These are phyloP conservation scores for Syngnathoides biaculeatus DNA, from an alignment of 2,113 vertebrate species.

Conservation along the genomic window DNA sequence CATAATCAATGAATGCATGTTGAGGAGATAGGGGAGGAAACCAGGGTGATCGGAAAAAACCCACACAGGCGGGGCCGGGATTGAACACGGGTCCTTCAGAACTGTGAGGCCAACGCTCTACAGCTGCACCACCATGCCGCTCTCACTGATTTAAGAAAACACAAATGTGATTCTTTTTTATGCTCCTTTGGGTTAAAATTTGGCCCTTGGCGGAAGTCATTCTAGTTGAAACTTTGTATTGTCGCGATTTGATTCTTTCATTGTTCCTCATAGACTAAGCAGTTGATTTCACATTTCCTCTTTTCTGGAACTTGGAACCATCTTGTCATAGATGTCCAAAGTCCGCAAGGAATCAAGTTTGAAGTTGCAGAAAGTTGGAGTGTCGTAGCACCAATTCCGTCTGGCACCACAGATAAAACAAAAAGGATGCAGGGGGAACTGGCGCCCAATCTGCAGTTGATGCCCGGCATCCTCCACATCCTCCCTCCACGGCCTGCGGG, in stretches of 20 bases:
- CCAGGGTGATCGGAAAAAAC: too few relatives aligned
- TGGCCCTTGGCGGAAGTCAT: neutral
- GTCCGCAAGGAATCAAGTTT: conserved; percentile 37
- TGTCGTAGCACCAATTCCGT: conserved; percentile 50
- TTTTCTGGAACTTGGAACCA: conserved; percentile 35
- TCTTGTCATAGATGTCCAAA: conserved; percentile 35
- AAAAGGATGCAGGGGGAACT: conserved; percentile 50
- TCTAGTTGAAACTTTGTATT: neutral
- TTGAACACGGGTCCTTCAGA: too few relatives aligned
- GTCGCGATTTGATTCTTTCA: neutral
- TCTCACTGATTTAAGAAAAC: too few relatives aligned
- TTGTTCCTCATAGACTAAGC: conserved; percentile 2
- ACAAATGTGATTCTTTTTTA: too few relatives aligned
- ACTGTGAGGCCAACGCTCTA: too few relatives aligned
- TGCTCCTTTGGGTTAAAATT: too few relatives aligned
- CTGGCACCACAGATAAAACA: conserved; percentile 53
- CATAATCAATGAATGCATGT: too few relatives aligned
- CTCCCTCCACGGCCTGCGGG: conserved; percentile 17
- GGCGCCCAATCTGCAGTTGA: conserved; percentile 39
- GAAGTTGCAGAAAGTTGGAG: conserved; percentile 54
- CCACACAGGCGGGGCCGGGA: too few relatives aligned
- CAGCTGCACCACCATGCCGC: too few relatives aligned
- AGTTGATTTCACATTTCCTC: neutral
- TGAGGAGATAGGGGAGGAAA: too few relatives aligned
- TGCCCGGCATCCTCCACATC: conserved; percentile 22